Evolutionary conservation across 1,140 invertebrate genomes (phyloP).

Genomic region (Chlorops oryzae): DNA sequence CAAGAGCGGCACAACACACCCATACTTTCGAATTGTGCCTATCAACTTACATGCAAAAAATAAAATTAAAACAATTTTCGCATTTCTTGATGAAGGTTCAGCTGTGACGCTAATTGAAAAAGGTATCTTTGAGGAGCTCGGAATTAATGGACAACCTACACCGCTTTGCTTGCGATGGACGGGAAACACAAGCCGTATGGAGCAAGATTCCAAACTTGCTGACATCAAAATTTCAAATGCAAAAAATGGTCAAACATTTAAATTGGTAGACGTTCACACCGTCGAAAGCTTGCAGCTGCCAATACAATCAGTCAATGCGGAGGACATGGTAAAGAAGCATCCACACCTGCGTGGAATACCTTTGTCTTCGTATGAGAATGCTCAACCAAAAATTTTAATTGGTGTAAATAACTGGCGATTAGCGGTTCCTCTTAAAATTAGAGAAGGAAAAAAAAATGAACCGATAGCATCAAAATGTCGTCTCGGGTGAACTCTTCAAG

Average conservation of each 20-base stretch:
- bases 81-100: neutral
- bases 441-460: neutral
- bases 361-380: neutral
- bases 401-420: neutral
- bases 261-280: neutral
- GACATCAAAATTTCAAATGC: neutral
- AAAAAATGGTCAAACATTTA: neutral
- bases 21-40: neutral
- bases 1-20: neutral
- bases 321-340: no score
- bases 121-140: neutral
- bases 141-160: neutral
- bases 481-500: conserved; percentile 8
- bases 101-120: neutral
- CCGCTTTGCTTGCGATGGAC: neutral
- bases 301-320: no score
- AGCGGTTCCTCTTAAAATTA: neutral
- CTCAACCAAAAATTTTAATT: neutral
- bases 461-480: neutral
- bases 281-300: neutral
- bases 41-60: neutral
- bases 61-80: neutral
- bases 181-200: neutral
- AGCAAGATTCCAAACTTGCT: neutral
- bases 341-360: neutral